phyloP scores from a whole-genome alignment of 2,113 vertebrate genomes.

The Perca flavescens region DNA sequence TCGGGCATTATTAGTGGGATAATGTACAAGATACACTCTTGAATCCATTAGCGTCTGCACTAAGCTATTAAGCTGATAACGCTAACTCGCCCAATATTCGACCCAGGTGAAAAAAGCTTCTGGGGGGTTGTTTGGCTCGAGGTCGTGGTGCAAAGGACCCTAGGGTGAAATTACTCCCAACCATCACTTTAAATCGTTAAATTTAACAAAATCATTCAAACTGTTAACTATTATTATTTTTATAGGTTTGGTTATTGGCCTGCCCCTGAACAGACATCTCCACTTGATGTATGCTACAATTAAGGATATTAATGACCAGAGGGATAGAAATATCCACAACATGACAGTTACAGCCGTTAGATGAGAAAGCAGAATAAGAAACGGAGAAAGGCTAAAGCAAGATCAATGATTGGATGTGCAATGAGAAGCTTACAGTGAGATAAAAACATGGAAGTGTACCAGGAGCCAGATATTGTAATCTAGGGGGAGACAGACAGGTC shows the following conservation, averaged over 20 bases:
- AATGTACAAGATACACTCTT: too few relatives aligned
- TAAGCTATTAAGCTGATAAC: too few relatives aligned
- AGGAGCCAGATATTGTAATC: conserved; percentile 17
- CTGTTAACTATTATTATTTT: not conserved
- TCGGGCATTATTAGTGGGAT: too few relatives aligned
- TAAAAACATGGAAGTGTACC: not conserved
- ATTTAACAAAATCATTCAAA: too few relatives aligned
- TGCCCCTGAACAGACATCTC: not conserved
- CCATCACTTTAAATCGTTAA: too few relatives aligned
- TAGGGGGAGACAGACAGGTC: conserved; percentile 7
- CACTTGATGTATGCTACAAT: too few relatives aligned
- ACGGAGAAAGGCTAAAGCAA: not conserved
- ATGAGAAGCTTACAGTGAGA: conserved; percentile 1
- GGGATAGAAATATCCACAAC: not conserved
- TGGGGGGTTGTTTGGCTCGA: too few relatives aligned
- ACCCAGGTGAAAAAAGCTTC: too few relatives aligned
- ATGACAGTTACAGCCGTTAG: conserved; percentile 7
- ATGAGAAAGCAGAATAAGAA: conserved; percentile 10
- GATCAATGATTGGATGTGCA: not conserved
- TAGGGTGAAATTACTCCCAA: too few relatives aligned
- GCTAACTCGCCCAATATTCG: too few relatives aligned
- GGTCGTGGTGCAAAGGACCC: too few relatives aligned
- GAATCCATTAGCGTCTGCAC: too few relatives aligned
- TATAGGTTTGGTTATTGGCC: not conserved
- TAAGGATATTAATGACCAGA: not conserved